Percentiles rank a stretch among this genome's conserved stretches.
Conservation (phyloP, 92 coral and sea anemone genomes). For the Phenganax stokvisi region DNA sequence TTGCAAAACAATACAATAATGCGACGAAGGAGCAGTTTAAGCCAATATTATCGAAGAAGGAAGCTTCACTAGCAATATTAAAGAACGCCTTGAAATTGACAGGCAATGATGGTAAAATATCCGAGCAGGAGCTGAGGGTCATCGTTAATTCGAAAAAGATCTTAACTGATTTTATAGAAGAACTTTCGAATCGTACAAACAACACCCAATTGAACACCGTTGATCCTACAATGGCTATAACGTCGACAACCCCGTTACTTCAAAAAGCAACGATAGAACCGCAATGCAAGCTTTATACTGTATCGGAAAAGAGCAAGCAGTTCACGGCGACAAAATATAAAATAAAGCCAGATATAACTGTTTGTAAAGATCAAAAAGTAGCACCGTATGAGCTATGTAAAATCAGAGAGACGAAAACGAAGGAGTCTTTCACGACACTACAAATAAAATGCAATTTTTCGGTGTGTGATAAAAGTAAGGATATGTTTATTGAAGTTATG, state of each 20-base stretch:
- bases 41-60: no score
- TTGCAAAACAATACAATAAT: no score
- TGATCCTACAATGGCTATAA: background rate
- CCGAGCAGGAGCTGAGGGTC: no score
- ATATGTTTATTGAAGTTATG: background rate
- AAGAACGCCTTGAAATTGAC: background rate
- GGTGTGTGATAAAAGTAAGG: background rate
- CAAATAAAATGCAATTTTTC: conserved; percentile 27
- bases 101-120: background rate
- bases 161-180: background rate
- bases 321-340: conserved; percentile 12
- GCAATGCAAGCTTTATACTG: background rate
- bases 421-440: background rate
- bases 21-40: no score
- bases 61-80: no score
- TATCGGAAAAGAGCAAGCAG: conserved; percentile 2
- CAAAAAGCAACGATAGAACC: background rate
- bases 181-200: background rate
- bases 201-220: background rate
- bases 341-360: background rate
- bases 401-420: conserved; percentile 1
- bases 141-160: background rate
- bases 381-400: conserved; percentile 18
- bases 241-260: background rate
- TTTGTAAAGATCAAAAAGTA: conserved; percentile 20